Base-by-base conservation (phyloP, 2,113 vertebrate genomes). In the Hemiprocne comata region DNA sequence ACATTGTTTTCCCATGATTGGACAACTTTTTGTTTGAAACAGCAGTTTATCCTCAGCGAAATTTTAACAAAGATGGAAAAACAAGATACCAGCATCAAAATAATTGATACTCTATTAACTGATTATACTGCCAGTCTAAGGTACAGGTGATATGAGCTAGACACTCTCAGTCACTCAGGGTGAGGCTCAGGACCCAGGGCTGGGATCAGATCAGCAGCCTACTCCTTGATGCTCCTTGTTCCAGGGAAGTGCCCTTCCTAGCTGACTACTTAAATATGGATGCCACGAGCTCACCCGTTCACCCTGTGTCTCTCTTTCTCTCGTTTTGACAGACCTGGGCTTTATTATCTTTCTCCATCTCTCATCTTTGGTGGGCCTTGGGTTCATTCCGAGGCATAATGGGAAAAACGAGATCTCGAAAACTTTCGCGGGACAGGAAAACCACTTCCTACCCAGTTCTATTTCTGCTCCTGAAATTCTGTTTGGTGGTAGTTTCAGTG, bases 381-480 rank as follows among this genome's bases (percentile, higher is more conserved):
- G 14, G 31, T 67, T 78, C 29, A 26, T 87, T 93, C 55, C 72
- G 76, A 74, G 51, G 36, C 73, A 50, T 38, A 96, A 85, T 19
- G 80, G 84, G 65, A 87, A 73, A 89, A 94, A 85, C 0, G 17
- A 95, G 74, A 96, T 95, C 96, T 95, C 73, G 17, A 91, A 87
- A 97, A 89, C 89, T 94, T 97, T 85, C 21, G 23, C 17, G 42
- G 93, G 94, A 78, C 95, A 95, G 96, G 96, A 96, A 97, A 97
- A 96, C 96, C 96, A 97, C 96, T 97, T 97, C 96, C 96, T 97
- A 96, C 80, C 44, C 77, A 54, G 66, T 94, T 94, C 94, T 95
- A 96, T 95, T 95, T 95, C 89, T 97, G 88, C 89, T 96, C 93
- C 89, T 84, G 85, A 89, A 94, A 89, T 93, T 91, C 82, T 94